Percentiles rank a stretch among this genome's conserved stretches.
phyloP scores from a whole-genome alignment of 35 echinoderm and acorn worm species.

The Anneissia japonica region DNA sequence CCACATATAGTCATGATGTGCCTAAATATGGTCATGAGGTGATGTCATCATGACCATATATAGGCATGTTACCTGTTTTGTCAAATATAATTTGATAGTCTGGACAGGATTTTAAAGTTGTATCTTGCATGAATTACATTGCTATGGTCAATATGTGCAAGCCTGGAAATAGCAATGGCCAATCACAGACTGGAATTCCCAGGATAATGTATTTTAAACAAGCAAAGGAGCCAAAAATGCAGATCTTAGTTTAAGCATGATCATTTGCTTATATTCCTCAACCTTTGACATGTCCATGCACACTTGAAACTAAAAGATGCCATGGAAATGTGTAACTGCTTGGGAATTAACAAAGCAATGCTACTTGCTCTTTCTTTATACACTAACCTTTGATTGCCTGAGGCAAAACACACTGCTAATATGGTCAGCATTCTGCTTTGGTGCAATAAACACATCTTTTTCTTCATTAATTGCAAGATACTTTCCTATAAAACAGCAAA shows the following conservation, averaged over 20 bases:
- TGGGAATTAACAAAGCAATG: neutral
- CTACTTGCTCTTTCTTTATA: no score
- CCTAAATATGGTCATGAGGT: no score
- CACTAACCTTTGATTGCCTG: conserved; percentile 69
- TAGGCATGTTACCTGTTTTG: no score
- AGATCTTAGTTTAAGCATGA: neutral
- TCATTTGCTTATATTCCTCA: neutral
- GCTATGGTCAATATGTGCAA: no score
- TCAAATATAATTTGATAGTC: no score
- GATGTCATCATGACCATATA: no score
- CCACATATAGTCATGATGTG: no score
- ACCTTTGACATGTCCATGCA: neutral
- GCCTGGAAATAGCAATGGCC: no score
- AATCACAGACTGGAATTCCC: neutral
- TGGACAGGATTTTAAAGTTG: no score
- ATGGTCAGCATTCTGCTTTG: conserved; percentile 44
- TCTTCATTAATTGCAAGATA: conserved; percentile 69
- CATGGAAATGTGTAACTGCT: neutral
- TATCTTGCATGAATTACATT: no score
- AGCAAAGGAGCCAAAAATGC: neutral
- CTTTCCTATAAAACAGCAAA: conserved; percentile 61
- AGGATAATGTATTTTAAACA: neutral
- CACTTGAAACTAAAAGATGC: neutral
- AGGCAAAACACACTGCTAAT: conserved; percentile 74
- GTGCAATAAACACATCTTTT: conserved; percentile 77